Conservation (phyloP, 2,888 invertebrate species). For the Ormia ochracea region DNA sequence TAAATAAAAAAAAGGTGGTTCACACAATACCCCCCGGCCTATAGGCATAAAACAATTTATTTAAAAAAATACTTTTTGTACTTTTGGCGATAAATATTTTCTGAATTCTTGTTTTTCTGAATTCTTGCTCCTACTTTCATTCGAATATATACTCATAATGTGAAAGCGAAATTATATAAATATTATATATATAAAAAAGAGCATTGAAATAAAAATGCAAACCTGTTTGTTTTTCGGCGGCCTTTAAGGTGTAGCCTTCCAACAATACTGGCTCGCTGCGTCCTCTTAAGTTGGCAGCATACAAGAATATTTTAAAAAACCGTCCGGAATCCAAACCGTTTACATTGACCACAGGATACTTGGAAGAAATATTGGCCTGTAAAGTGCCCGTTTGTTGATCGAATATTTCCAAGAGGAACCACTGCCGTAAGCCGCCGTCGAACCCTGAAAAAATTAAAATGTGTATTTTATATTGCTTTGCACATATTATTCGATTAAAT, state of each 20-base stretch:
- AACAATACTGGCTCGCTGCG: constrained; percentile 84
- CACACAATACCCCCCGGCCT: too few relatives aligned
- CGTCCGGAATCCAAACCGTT: constrained; percentile 87
- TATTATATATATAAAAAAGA: too few relatives aligned
- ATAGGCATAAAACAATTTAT: too few relatives aligned
- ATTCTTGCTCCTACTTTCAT: too few relatives aligned
- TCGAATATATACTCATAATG: too few relatives aligned
- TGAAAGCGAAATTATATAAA: too few relatives aligned
- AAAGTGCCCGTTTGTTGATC: constrained; percentile 81
- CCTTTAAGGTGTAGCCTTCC: constrained; percentile 85
- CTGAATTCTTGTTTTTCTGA: too few relatives aligned
- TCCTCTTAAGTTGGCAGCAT: constrained; percentile 89
- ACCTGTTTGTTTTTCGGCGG: constrained; percentile 88
- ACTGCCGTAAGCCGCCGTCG: constrained; percentile 86
- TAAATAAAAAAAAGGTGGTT: too few relatives aligned
- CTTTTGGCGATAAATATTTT: too few relatives aligned
- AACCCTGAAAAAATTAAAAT: constrained; percentile 77
- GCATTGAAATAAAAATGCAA: too few relatives aligned
- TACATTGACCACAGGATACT: constrained; percentile 85
- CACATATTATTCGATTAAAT: too few relatives aligned
- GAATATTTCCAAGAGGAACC: constrained; percentile 84
- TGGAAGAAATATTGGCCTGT: constrained; percentile 83
- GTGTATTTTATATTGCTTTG: not conserved
- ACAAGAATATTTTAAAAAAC: constrained; percentile 86
- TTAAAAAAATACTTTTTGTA: too few relatives aligned